Percentiles rank a stretch among this genome's conserved stretches.
These are phyloP conservation scores for Patella vulgata DNA, from an alignment of 1,140 invertebrate genomes.

Conservation along the genomic window DNA sequence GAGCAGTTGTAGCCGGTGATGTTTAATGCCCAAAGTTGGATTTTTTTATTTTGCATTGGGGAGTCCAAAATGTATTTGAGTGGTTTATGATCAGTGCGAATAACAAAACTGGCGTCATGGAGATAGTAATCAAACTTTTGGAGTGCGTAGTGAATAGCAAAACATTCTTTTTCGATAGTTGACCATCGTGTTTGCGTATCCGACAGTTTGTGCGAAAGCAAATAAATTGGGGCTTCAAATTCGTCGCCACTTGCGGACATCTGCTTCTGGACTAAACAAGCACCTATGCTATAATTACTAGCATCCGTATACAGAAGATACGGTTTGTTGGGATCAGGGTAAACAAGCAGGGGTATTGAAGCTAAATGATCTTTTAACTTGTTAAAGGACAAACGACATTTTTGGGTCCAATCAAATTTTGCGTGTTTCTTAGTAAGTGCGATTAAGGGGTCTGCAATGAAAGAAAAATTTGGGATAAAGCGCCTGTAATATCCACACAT, in stretches of 20 bases:
- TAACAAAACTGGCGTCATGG: background rate
- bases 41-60: too few relatives aligned
- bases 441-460: conserved; percentile 29
- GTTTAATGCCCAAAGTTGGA: too few relatives aligned
- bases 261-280: conserved; percentile 38
- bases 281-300: conserved; percentile 33
- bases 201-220: background rate
- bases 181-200: background rate
- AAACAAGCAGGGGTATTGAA: conserved; percentile 26
- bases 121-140: conserved; percentile 13
- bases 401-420: conserved; percentile 32
- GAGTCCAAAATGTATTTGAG: too few relatives aligned
- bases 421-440: conserved; percentile 26
- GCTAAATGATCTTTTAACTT: conserved; percentile 22
- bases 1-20: too few relatives aligned
- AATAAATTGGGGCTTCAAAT: background rate
- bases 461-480: conserved; percentile 26
- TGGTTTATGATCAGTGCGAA: conserved; percentile 2
- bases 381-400: conserved; percentile 20
- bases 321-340: conserved; percentile 5
- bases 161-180: conserved; percentile 3
- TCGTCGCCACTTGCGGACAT: background rate
- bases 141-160: background rate
- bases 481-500: conserved; percentile 23
- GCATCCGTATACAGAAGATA: conserved; percentile 42